A percentile compares a stretch with the other conserved stretches of the same genome.
Evolutionary conservation across 2,113 vertebrate species (phyloP).

Genomic region (Varanus salvator): DNA sequence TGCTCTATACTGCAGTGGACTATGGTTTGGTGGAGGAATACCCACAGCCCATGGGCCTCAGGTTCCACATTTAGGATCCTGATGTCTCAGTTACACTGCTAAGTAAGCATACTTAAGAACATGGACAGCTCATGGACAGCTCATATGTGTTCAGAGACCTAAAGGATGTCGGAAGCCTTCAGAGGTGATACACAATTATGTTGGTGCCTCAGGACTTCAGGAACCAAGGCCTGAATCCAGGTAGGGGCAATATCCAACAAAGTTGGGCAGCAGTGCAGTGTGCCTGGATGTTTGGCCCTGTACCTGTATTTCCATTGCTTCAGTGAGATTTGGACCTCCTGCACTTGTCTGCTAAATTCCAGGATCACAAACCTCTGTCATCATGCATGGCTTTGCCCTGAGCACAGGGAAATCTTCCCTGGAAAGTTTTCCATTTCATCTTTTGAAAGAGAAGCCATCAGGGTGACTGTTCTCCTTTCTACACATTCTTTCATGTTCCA

Average conservation of each 20-base stretch:
- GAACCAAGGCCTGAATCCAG: neutral
- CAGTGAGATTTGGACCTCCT: neutral
- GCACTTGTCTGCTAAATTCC: neutral
- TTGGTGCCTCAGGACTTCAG: neutral
- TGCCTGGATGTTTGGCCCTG: neutral
- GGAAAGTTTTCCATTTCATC: neutral
- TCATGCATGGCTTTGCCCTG: neutral
- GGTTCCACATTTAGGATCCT: too few species aligned
- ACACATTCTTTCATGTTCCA: neutral
- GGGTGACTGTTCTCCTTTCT: neutral
- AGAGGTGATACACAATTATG: neutral
- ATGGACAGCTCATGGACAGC: neutral
- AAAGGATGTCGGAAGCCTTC: neutral
- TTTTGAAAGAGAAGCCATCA: neutral
- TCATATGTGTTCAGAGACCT: too few species aligned
- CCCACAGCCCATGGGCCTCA: too few species aligned
- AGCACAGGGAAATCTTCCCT: neutral
- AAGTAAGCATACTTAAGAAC: neutral
- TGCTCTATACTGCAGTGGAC: too few species aligned
- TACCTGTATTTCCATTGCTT: neutral
- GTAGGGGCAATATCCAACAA: neutral
- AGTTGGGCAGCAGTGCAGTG: neutral
- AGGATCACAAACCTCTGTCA: neutral
- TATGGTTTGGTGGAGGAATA: too few species aligned
- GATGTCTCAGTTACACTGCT: neutral